Evolutionary conservation across 2,113 vertebrate genomes (phyloP).

Genomic region (Guaruba guarouba): DNA sequence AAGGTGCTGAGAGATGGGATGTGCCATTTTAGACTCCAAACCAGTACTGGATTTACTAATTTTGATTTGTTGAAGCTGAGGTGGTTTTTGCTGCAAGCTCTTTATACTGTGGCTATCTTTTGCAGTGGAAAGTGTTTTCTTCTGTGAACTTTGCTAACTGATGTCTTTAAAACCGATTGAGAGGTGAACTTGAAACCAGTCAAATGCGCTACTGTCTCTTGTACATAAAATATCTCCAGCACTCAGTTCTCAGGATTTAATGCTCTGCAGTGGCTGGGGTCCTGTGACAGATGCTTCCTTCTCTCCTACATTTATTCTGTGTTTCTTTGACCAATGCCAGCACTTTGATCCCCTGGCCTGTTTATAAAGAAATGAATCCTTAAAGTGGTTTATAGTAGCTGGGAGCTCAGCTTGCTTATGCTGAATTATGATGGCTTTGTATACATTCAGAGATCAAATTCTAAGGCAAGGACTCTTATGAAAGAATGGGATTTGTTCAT

Average conservation of each 20-base stretch:
- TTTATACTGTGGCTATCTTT: not conserved
- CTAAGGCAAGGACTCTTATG: not conserved
- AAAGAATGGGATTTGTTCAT: not conserved
- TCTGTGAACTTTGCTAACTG: not conserved
- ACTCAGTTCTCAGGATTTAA: not conserved
- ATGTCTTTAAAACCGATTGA: not conserved
- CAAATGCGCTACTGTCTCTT: not conserved
- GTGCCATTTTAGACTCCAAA: not conserved
- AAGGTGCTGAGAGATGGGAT: not conserved
- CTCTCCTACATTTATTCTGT: not conserved
- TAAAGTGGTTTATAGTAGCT: not conserved
- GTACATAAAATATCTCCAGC: not conserved
- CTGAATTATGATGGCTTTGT: not conserved
- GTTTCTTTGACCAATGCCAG: not conserved
- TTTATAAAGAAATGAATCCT: not conserved
- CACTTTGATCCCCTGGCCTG: not conserved
- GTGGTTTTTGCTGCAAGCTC: not conserved
- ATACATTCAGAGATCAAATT: not conserved
- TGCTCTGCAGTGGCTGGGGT: not conserved
- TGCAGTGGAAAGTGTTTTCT: not conserved
- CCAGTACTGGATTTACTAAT: not conserved
- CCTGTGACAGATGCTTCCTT: not conserved
- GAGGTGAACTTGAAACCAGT: not conserved
- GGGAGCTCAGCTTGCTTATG: not conserved
- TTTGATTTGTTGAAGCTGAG: not conserved